Evolutionary conservation across 2,888 invertebrate genomes (phyloP).

Genomic region (Seira sanloemensis): DNA sequence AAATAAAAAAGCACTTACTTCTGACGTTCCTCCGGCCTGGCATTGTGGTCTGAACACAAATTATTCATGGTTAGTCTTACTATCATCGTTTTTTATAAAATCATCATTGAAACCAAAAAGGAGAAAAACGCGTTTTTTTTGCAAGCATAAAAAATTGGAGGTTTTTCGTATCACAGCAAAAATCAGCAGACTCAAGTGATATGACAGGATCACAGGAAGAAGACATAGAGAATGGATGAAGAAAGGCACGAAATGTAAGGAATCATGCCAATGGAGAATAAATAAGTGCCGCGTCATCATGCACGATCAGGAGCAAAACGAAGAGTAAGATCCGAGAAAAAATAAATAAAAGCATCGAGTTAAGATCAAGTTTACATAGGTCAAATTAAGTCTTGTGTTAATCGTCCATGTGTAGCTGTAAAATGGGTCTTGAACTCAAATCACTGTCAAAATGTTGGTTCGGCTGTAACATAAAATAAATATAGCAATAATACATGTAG

Average conservation of each 20-base stretch:
- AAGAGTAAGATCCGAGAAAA: conserved; percentile 29
- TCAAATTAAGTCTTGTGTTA: neutral
- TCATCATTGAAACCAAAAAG: conserved; percentile 39
- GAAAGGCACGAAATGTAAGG: neutral
- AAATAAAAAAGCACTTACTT: conserved; percentile 82
- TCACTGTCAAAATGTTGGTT: neutral
- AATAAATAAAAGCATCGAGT: too few species aligned
- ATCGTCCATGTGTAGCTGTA: neutral
- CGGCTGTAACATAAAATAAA: conserved; percentile 53
- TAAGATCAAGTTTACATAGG: neutral
- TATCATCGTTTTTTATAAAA: conserved; percentile 42
- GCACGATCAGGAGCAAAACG: conserved; percentile 8
- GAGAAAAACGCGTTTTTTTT: conserved; percentile 7
- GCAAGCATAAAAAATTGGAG: conserved; percentile 31
- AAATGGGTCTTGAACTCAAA: neutral
- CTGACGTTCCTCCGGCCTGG: conserved; percentile 85
- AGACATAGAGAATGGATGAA: conserved; percentile 21
- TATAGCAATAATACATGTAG: conserved; percentile 38
- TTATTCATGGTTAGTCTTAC: conserved; percentile 73
- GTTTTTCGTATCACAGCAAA: conserved; percentile 33
- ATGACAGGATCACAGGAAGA: conserved; percentile 40
- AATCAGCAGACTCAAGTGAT: conserved; percentile 32
- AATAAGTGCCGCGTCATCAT: conserved; percentile 8
- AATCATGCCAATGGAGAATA: too few species aligned
- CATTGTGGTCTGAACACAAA: conserved; percentile 73